Percentiles rank a stretch among this genome's conserved stretches.
Conservation (phyloP, 2,888 invertebrate species). For the Antitype chi region DNA sequence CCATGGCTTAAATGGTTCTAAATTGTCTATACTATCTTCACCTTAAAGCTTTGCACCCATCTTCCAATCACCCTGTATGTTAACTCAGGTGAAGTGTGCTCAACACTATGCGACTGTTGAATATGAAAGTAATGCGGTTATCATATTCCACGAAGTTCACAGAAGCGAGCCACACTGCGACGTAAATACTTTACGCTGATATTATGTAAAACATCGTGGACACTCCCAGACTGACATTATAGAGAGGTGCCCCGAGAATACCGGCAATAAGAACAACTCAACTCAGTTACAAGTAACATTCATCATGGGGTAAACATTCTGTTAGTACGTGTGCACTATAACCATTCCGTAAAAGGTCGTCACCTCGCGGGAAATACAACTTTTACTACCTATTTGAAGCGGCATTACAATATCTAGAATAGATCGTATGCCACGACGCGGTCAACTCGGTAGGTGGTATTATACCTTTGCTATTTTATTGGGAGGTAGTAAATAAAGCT, state of each 20-base stretch:
- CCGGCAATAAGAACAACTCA: constrained; percentile 33
- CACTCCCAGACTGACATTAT: constrained; percentile 41
- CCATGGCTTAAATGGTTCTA: too few relatives aligned
- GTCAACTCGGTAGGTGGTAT: not conserved
- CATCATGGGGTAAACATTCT: constrained; percentile 75
- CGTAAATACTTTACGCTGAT: constrained; percentile 49
- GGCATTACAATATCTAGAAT: constrained; percentile 76
- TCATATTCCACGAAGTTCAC: constrained; percentile 38
- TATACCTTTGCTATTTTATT: constrained; percentile 69
- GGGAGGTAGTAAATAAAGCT: constrained; percentile 69
- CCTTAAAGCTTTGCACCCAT: too few relatives aligned
- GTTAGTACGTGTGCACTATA: constrained; percentile 64
- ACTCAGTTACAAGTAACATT: constrained; percentile 63
- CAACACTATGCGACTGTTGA: constrained; percentile 46
- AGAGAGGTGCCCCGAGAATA: constrained; percentile 47
- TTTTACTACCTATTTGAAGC: constrained; percentile 79
- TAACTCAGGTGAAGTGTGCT: constrained; percentile 15
- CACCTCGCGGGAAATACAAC: constrained; percentile 80
- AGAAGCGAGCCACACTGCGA: constrained; percentile 30
- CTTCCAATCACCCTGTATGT: too few relatives aligned
- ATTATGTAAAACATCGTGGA: constrained; percentile 55
- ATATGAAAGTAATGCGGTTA: constrained; percentile 57
- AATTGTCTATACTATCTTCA: too few relatives aligned
- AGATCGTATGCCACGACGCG: constrained; percentile 68
- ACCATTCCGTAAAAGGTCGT: constrained; percentile 38